Conservation (phyloP, 2,113 vertebrate genomes). For the Vulpes vulpes region DNA sequence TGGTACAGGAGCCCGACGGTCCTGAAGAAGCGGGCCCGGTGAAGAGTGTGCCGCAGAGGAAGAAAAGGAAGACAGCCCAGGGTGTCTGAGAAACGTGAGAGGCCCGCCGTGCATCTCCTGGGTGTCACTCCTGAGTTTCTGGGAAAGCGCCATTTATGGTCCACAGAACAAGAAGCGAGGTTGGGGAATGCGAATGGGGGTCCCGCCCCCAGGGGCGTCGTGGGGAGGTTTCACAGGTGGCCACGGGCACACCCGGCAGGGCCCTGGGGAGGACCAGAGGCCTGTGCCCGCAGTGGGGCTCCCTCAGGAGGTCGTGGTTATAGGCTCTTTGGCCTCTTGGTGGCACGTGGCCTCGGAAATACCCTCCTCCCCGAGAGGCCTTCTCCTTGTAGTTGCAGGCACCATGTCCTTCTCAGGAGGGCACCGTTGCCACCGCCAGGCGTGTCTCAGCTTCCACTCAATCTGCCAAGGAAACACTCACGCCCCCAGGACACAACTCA, state of each 20-base stretch:
- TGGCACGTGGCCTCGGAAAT: neutral
- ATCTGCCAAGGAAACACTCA: neutral
- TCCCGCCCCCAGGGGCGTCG: neutral
- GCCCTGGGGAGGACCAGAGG: neutral
- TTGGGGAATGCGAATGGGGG: neutral
- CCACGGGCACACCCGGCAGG: no score
- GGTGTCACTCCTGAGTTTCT: neutral
- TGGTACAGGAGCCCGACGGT: neutral
- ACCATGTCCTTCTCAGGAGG: neutral
- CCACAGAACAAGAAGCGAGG: neutral
- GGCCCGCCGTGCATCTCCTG: neutral
- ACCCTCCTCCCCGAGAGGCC: neutral
- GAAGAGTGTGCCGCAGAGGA: neutral
- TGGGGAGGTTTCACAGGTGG: neutral
- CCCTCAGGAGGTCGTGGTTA: neutral
- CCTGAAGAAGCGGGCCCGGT: neutral
- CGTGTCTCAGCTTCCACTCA: fast-evolving
- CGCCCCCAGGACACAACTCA: fast-evolving
- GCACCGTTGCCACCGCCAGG: fast-evolving
- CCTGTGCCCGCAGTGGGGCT: neutral
- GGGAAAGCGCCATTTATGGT: neutral
- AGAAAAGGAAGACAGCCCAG: neutral
- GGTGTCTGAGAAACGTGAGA: neutral
- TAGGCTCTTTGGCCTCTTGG: no score
- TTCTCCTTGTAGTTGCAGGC: neutral